These are phyloP conservation scores for Tolmerus cingulatus DNA, from an alignment of 2,888 invertebrate genomes.

Conservation along the genomic window DNA sequence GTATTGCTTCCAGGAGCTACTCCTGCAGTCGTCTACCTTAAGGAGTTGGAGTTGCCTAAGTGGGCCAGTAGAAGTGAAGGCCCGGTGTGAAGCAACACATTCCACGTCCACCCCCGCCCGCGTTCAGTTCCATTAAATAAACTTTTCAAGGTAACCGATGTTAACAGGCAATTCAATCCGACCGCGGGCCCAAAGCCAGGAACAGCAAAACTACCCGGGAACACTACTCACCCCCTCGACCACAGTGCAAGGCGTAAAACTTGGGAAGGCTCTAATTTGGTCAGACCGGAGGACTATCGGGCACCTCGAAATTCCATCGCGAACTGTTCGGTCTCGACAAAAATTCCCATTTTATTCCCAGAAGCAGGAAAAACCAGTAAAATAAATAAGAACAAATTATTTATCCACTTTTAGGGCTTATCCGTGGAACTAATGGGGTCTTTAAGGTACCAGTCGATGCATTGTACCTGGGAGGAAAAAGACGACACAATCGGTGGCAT, in stretches of 20 bases:
- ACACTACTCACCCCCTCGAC: background rate
- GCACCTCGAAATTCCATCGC: background rate
- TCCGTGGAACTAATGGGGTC: background rate
- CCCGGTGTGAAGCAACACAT: background rate
- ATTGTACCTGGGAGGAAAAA: background rate
- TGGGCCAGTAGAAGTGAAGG: background rate
- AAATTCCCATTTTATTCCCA: background rate
- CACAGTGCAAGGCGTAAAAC: background rate
- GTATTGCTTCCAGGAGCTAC: background rate
- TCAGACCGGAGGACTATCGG: background rate
- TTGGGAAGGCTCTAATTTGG: background rate
- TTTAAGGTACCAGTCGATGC: constrained; percentile 3
- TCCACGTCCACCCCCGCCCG: background rate
- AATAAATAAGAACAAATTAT: background rate
- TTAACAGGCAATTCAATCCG: background rate
- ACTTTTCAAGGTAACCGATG: constrained; percentile 22
- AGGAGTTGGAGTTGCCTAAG: background rate
- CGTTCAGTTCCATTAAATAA: background rate
- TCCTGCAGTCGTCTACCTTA: background rate
- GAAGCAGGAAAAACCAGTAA: background rate
- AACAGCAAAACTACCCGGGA: background rate
- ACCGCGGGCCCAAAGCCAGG: background rate
- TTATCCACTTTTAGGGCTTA: background rate
- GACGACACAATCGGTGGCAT: background rate
- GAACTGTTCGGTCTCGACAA: background rate